Evolutionary conservation across 2,888 invertebrate genomes (phyloP), one percentile per base, ranked within the genome.

Genomic region (Caenorhabditis imperialis): DNA sequence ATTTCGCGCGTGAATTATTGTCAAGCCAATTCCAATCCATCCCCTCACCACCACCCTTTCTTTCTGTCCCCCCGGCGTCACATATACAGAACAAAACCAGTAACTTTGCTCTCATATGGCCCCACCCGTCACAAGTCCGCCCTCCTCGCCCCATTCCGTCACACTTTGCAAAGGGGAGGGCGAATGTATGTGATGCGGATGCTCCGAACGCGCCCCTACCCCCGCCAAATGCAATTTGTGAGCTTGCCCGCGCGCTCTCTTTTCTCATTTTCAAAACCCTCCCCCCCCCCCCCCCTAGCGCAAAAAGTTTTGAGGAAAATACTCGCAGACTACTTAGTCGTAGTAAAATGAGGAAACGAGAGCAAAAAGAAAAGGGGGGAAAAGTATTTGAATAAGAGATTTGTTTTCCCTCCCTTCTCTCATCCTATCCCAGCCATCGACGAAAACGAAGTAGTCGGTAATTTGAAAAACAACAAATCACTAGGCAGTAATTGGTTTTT

Each of bases 181-280:
- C 57, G 51, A 55, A 57, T 65, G 55, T 63, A 54, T 65, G 63
- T 55, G 55, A 65, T 65, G 65, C 65, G 65, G 65, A 67, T 67
- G 67, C 67, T 67, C 57, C 48, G 67, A 67, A 67, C 67, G 57
- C 7, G n/a, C n/a, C n/a, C n/a, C n/a, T n/a, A n/a, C n/a, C 50
- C 57, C 55, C 35, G 38, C 67, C 57, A 67, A 67, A 67, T 57
- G 57, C 67, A 67, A 67, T 67, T 67, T 67, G 67, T 50, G 50
- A 57, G 57, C 67, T 57, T 57, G 57, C 55, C 67, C 55, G 67
- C 67, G n/a, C n/a, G n/a, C n/a, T n/a, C n/a, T 65, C 65, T 65
- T 55, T 65, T 57, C 55, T 65, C 65, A 65, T 65, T 65, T 44
- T 65, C 35, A 55, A 25, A 37, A 45, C 20, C 33, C 20, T 35